Conservation (phyloP, 2,888 invertebrate species). For the Caenorhabditis sulstoni region DNA sequence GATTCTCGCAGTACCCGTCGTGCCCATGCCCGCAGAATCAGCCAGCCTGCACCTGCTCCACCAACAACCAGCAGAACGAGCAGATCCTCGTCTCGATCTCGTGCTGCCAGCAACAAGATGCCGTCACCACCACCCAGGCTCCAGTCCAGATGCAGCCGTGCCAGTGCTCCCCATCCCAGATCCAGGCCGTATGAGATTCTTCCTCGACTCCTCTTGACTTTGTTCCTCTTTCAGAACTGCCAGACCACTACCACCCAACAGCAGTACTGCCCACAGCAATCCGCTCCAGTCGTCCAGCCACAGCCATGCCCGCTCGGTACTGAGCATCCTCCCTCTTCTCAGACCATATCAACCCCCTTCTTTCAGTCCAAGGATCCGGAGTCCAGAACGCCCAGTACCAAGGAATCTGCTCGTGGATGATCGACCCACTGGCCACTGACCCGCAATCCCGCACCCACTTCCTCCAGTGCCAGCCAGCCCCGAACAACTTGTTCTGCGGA, state of each 20-base stretch:
- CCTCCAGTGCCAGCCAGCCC: constrained; percentile 79
- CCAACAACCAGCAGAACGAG: constrained; percentile 66
- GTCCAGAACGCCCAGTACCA: constrained; percentile 78
- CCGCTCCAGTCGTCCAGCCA: constrained; percentile 75
- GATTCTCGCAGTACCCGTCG: constrained; percentile 71
- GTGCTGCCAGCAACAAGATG: constrained; percentile 68
- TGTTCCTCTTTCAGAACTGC: constrained; percentile 65
- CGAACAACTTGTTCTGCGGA: constrained; percentile 80
- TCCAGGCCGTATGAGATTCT: constrained; percentile 41
- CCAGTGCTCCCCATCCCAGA: constrained; percentile 59
- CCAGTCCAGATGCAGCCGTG: constrained; percentile 57
- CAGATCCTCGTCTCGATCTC: constrained; percentile 70
- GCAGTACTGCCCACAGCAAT: constrained; percentile 77
- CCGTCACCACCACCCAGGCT: constrained; percentile 58
- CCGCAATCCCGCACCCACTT: constrained; percentile 74
- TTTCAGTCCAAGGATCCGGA: constrained; percentile 76
- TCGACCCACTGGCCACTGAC: constrained; percentile 79
- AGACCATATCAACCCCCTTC: neutral
- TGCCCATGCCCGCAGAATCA: constrained; percentile 73
- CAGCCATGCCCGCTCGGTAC: constrained; percentile 79
- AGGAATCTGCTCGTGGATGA: constrained; percentile 81
- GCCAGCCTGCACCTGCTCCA: constrained; percentile 71
- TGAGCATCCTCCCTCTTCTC: neutral
- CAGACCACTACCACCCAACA: constrained; percentile 79
- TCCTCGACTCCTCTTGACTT: neutral